Percentiles rank a stretch among this genome's conserved stretches.
These are phyloP conservation scores for Magallana angulata DNA, from an alignment of 1,140 invertebrate species.

Conservation along the genomic window DNA sequence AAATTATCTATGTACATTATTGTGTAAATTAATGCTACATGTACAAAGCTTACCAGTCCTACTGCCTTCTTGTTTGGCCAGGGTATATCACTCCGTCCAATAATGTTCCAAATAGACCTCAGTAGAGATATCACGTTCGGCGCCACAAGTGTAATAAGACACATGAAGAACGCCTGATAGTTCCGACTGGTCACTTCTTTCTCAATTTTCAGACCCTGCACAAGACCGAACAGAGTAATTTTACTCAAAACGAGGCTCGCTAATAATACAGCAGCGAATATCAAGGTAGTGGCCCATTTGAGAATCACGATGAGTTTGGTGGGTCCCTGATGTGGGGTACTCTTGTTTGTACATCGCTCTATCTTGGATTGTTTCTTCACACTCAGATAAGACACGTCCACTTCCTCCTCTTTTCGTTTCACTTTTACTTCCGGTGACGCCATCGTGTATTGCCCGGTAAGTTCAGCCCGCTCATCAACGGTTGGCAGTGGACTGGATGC, in stretches of 20 bases:
- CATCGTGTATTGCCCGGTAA: background rate
- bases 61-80: constrained; percentile 38
- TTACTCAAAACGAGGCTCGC: constrained; percentile 40
- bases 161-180: constrained; percentile 20
- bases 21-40: background rate
- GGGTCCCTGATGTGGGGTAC: background rate
- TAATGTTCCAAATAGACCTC: constrained; percentile 33
- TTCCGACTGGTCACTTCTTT: background rate
- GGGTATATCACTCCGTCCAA: constrained; percentile 41
- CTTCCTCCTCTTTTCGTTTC: background rate
- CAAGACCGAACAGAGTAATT: constrained; percentile 38
- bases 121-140: constrained; percentile 43
- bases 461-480: background rate
- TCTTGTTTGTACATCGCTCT: background rate
- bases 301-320: constrained; percentile 42
- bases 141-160: constrained; percentile 37
- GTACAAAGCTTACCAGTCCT: background rate
- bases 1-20: background rate
- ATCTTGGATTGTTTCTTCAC: constrained; percentile 1
- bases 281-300: constrained; percentile 47
- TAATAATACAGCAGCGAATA: constrained; percentile 36
- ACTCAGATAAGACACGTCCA: background rate
- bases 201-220: background rate
- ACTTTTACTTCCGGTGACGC: background rate
- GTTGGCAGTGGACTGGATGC: background rate